phyloP scores from a whole-genome alignment of 2,113 vertebrate species.

The Oxyruncus cristatus region DNA sequence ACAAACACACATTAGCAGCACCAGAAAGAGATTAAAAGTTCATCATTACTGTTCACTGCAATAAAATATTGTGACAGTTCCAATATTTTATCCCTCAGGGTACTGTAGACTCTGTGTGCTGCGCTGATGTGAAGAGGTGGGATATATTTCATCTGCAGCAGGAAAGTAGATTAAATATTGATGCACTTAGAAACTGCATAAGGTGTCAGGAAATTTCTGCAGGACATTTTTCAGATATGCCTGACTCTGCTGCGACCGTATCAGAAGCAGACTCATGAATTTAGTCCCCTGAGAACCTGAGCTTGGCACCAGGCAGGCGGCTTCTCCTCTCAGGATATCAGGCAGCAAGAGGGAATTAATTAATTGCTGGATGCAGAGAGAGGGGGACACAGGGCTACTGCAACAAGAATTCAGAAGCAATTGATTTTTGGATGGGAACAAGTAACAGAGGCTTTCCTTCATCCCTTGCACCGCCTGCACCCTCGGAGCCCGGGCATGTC shows the following conservation, averaged over 20 bases:
- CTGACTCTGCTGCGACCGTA: not conserved
- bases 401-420: not conserved
- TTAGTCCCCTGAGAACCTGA: not conserved
- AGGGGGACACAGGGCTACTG: not conserved
- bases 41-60: not conserved
- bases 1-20: not conserved
- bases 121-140: not conserved
- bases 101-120: not conserved
- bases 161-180: not conserved
- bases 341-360: not conserved
- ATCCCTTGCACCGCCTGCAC: not conserved
- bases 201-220: not conserved
- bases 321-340: not conserved
- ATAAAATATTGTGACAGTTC: not conserved
- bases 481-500: not conserved
- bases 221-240: not conserved
- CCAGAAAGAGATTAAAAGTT: not conserved
- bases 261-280: not conserved
- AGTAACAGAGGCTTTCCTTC: constrained; percentile 5
- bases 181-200: not conserved
- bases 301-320: not conserved
- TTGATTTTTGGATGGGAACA: not conserved
- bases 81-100: rapidly evolving
- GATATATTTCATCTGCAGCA: not conserved
- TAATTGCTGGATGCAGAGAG: rapidly evolving